A percentile compares a stretch with the other conserved stretches of the same genome.
Conservation (phyloP, 2,113 vertebrate genomes). For the Notothenia coriiceps region DNA sequence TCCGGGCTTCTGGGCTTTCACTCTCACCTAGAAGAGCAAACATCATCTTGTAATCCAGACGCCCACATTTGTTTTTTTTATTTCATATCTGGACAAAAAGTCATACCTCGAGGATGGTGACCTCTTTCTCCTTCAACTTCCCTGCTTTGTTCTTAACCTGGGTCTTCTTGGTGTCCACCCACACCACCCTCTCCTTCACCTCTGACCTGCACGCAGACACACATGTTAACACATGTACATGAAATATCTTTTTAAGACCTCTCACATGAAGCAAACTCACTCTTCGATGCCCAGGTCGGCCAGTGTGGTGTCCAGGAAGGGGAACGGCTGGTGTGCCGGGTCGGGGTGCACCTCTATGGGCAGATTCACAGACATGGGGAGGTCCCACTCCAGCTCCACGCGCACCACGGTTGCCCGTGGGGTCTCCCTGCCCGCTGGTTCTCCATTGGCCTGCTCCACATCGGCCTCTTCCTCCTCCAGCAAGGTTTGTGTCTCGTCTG, state of each 20-base stretch:
- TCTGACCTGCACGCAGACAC: slow-evolving; percentile 71
- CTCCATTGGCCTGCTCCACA: neutral
- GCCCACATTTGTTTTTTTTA: neutral
- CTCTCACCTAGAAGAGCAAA: slow-evolving; percentile 67
- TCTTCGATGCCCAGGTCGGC: slow-evolving; percentile 83
- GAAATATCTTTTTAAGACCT: neutral
- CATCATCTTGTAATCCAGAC: neutral
- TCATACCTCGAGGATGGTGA: slow-evolving; percentile 78
- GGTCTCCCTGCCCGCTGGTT: neutral
- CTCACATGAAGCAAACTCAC: slow-evolving; percentile 64
- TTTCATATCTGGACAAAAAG: no score
- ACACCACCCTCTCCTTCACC: slow-evolving; percentile 84
- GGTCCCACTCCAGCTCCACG: slow-evolving; percentile 69
- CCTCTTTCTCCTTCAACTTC: slow-evolving; percentile 84
- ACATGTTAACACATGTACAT: neutral
- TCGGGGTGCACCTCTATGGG: slow-evolving; percentile 76
- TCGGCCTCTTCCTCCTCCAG: slow-evolving; percentile 40
- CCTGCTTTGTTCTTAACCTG: slow-evolving; percentile 80
- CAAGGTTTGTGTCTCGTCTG: slow-evolving; percentile 51
- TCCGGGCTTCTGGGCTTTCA: slow-evolving; percentile 82
- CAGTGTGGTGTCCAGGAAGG: slow-evolving; percentile 82
- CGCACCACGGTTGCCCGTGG: slow-evolving; percentile 29
- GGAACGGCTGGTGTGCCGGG: slow-evolving; percentile 72
- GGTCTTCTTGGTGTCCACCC: slow-evolving; percentile 83
- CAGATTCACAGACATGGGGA: slow-evolving; percentile 77